Conservation (phyloP, 2,888 invertebrate genomes). For the Tetragnatha montana region DNA sequence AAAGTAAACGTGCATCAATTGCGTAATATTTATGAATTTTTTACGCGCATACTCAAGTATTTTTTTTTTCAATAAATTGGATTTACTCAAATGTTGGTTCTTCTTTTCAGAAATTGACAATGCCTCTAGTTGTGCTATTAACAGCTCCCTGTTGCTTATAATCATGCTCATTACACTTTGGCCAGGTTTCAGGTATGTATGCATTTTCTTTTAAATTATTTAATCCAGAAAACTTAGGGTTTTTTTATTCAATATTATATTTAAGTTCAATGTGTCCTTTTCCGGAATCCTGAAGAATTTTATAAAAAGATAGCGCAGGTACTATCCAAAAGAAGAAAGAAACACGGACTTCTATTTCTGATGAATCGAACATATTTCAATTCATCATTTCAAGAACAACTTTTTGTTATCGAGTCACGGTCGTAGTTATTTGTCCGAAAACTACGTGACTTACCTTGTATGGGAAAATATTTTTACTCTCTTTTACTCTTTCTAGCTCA, state of each 20-base stretch:
- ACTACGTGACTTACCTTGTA: background rate
- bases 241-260: background rate
- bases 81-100: background rate
- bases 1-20: too few species aligned
- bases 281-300: background rate
- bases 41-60: background rate
- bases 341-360: background rate
- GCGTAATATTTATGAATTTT: background rate
- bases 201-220: background rate
- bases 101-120: slow-evolving; percentile 48
- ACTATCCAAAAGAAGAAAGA: background rate
- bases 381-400: background rate
- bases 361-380: background rate
- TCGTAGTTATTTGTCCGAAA: background rate
- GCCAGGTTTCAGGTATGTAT: slow-evolving; percentile 59
- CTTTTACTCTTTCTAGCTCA: too few species aligned
- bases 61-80: background rate
- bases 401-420: background rate
- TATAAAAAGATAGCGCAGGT: background rate
- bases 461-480: background rate
- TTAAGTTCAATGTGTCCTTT: background rate
- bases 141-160: slow-evolving; percentile 45
- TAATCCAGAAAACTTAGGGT: background rate
- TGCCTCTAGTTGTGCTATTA: slow-evolving; percentile 39
- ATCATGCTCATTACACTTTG: slow-evolving; percentile 53